A percentile compares a stretch with the other conserved stretches of the same genome.
Conservation (phyloP, 2,888 invertebrate genomes). For the Herminia tarsipennalis region DNA sequence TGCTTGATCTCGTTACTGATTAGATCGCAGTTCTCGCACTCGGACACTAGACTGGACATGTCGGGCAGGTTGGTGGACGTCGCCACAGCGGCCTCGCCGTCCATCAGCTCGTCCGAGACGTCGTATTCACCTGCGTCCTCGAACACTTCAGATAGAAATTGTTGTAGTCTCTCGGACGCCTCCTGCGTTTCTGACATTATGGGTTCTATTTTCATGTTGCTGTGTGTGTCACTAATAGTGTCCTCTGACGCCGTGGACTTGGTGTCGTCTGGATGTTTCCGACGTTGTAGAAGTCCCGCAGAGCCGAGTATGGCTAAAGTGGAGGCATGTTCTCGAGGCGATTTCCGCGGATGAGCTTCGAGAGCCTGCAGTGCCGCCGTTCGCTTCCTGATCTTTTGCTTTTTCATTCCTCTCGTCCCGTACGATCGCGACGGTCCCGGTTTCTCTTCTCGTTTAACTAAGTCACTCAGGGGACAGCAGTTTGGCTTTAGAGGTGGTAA, state of each 20-base stretch:
- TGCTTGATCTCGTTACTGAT: conserved; percentile 71
- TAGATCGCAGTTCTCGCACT: conserved; percentile 74
- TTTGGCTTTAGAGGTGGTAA: conserved; percentile 87
- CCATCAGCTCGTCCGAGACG: conserved; percentile 75
- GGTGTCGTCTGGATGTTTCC: conserved; percentile 74
- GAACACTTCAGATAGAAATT: conserved; percentile 77
- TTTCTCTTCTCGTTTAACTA: conserved; percentile 72
- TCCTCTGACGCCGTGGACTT: conserved; percentile 81
- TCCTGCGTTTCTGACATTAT: conserved; percentile 64
- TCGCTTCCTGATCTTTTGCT: conserved; percentile 65
- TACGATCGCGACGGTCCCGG: conserved; percentile 73
- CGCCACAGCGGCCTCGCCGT: conserved; percentile 65
- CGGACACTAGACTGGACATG: conserved; percentile 73
- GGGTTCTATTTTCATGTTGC: conserved; percentile 63
- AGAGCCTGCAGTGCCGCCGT: conserved; percentile 63
- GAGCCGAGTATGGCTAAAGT: conserved; percentile 92
- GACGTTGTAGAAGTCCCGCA: conserved; percentile 85
- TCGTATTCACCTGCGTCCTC: conserved; percentile 79
- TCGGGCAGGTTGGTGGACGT: conserved; percentile 72
- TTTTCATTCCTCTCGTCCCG: conserved; percentile 76
- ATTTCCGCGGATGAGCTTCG: conserved; percentile 90
- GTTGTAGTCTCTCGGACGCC: conserved; percentile 71
- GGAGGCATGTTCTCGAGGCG: conserved; percentile 95
- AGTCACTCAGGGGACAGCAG: conserved; percentile 80
- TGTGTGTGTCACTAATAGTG: conserved; percentile 68